Evolutionary conservation across 2,113 vertebrate genomes (phyloP), one percentile per base, ranked within the genome.

Genomic region (Tetrao urogallus): DNA sequence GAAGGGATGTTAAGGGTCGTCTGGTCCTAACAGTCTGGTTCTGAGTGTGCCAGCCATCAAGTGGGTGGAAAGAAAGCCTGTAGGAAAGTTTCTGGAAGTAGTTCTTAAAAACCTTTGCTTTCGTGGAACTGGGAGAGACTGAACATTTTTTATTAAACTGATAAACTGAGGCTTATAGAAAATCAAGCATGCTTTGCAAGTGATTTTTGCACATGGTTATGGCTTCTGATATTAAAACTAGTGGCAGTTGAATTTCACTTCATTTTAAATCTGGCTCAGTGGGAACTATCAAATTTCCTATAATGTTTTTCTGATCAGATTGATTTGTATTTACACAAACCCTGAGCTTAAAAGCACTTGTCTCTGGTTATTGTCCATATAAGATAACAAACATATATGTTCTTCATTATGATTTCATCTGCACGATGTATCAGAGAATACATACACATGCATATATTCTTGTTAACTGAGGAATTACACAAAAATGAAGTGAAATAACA

Each of bases 311-410:
- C 69, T 87, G 86, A n/a, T 79, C 21, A 72, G 57, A 86, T 85
- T 58, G 25, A 63, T 95, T 93, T 92, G 60, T 92, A 86, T 94
- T 96, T 93, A 94, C 70, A 82, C 88, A 76, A 88, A 86, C 82
- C 56, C 66, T 77, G 63, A 82, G 72, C 77, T 94, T 94, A 94
- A 82, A 93, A 95, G 57, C 70, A 88, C 89, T 89, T 91, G 27
- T 79, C 57, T 86, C 82, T 97, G 89, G 30, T 47, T 69, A 54
- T 45, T 42, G n/a, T 4, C 27, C 10, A 5, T 40, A 18, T 36
- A 22, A 66, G 24, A 34, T 56, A 34, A 52, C 47, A 48, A 48
- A 48, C 11, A 61, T 50, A 34, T 22, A 13, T 21, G 11, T 25
- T 65, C 15, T 50, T 20, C 30, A 24, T 32, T 17, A 15, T 28